phyloP scores from a whole-genome alignment of 2,797 vertebrate genomes.

The Danio choprae region DNA sequence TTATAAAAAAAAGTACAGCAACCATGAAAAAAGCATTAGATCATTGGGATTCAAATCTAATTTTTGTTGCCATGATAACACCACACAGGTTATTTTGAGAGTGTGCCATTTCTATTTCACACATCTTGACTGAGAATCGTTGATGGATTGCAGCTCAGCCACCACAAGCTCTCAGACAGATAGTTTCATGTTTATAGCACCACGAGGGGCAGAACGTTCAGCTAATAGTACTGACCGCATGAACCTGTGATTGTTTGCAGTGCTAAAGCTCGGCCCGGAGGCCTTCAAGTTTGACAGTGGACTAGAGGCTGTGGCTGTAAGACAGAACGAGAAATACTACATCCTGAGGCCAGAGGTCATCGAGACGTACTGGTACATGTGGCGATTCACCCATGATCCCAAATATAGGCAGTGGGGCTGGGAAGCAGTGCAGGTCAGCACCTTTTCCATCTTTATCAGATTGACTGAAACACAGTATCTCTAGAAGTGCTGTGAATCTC shows the following conservation, averaged over 20 bases:
- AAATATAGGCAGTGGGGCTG: slow-evolving; percentile 98
- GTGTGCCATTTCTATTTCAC: slow-evolving; percentile 3
- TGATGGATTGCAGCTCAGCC: slow-evolving; percentile 18
- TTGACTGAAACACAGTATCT: too few relatives aligned
- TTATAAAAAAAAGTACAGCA: too few relatives aligned
- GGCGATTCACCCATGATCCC: slow-evolving; percentile 97
- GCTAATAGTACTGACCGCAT: background rate
- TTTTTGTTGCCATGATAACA: slow-evolving; percentile 49
- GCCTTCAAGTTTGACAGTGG: slow-evolving; percentile 98
- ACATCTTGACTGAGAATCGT: slow-evolving; percentile 18
- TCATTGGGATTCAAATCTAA: background rate
- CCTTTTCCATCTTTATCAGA: background rate
- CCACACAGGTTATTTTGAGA: slow-evolving; percentile 30
- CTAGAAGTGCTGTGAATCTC: too few relatives aligned
- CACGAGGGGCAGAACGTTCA: background rate
- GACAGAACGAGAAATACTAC: slow-evolving; percentile 98
- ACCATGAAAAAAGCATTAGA: background rate
- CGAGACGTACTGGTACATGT: slow-evolving; percentile 99
- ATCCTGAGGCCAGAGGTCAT: slow-evolving; percentile 97
- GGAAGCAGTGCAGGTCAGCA: slow-evolving; percentile 92
- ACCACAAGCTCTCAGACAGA: slow-evolving; percentile 22
- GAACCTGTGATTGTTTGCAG: slow-evolving; percentile 68
- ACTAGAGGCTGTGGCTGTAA: slow-evolving; percentile 92
- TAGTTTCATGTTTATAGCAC: background rate
- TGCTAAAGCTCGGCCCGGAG: slow-evolving; percentile 95